Conservation (phyloP, 2,797 vertebrate species). For the Champsocephalus gunnari region DNA sequence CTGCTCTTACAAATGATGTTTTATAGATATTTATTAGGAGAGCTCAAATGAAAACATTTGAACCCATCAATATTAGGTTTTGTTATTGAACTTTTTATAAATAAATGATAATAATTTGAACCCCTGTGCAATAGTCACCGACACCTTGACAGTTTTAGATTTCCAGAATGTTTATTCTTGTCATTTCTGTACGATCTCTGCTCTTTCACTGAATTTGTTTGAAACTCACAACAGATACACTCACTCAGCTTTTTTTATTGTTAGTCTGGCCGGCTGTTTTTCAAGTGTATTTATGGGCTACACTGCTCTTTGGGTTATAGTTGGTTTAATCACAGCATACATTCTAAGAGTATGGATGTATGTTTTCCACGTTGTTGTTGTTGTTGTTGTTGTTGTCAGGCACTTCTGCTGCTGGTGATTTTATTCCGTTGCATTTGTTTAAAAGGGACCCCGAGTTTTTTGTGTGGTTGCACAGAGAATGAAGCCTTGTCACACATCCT, state of each 20-base stretch:
- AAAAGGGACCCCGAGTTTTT: conserved; percentile 44
- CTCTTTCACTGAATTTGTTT: not conserved
- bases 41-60: not conserved
- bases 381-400: not conserved
- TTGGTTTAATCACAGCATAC: not conserved
- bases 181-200: not conserved
- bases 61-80: not conserved
- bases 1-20: not conserved
- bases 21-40: not conserved
- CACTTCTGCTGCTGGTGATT: conserved; percentile 7
- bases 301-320: not conserved
- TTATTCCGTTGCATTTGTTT: conserved; percentile 19
- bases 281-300: not conserved
- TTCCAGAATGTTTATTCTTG: not conserved
- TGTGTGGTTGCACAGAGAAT: not conserved
- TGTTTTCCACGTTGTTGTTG: not conserved
- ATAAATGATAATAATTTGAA: not conserved
- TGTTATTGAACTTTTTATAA: not conserved
- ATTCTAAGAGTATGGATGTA: not conserved
- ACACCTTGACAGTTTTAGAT: not conserved
- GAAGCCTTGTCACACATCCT: not conserved
- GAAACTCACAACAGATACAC: not conserved
- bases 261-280: not conserved
- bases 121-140: not conserved
- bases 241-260: not conserved